Percentiles rank a stretch among this genome's conserved stretches.
phyloP scores from a whole-genome alignment of 2,888 invertebrate genomes.

The Actias luna region DNA sequence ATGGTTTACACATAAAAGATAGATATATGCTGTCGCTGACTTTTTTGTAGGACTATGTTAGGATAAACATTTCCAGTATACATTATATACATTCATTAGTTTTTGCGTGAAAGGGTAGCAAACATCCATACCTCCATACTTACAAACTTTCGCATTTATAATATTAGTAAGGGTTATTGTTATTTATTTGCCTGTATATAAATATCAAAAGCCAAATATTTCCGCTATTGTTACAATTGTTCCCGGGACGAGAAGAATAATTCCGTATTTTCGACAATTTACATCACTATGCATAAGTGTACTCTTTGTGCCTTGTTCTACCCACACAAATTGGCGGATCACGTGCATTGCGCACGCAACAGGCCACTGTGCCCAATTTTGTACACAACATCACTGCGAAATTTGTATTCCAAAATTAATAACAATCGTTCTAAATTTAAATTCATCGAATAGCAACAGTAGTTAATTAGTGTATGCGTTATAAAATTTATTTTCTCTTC shows the following conservation, averaged over 20 bases:
- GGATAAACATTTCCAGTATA: no score
- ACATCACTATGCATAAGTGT: conserved; percentile 20
- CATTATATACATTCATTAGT: no score
- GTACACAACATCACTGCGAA: conserved; percentile 26
- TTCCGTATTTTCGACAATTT: conserved; percentile 3
- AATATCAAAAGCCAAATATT: not conserved
- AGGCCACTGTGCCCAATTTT: conserved; percentile 30
- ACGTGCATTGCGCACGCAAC: conserved; percentile 35
- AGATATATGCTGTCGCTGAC: no score
- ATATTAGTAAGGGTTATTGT: no score
- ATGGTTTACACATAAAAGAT: no score
- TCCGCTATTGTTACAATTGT: not conserved
- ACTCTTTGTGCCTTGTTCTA: conserved; percentile 31
- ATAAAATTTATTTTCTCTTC: not conserved
- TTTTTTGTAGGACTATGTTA: no score
- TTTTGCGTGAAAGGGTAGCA: no score
- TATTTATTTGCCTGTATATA: not conserved
- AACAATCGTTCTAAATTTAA: not conserved
- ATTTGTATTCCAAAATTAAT: conserved; percentile 8
- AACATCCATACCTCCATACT: no score
- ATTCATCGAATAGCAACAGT: not conserved
- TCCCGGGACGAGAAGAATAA: conserved; percentile 1
- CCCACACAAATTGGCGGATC: conserved; percentile 40
- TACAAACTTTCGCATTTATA: no score
- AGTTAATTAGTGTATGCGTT: not conserved